Percentiles rank a stretch among this genome's conserved stretches.
Evolutionary conservation across 2,797 vertebrate genomes (phyloP).

Genomic region (Clarias fuscus): DNA sequence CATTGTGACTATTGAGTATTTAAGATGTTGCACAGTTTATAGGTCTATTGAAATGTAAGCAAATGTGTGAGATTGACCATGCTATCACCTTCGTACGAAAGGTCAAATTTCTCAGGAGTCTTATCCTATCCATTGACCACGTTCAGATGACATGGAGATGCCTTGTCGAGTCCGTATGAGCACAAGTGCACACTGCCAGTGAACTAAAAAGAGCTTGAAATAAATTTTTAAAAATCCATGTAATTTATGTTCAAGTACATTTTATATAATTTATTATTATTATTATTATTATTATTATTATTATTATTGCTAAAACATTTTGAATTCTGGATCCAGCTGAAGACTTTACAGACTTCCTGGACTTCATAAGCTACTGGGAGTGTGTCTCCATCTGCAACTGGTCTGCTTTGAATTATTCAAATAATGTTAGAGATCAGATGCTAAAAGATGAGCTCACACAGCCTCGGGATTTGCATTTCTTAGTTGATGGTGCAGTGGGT

Average conservation of each 20-base stretch:
- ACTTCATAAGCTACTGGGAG: not conserved
- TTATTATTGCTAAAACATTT: not conserved
- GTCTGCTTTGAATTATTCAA: slow-evolving; percentile 54
- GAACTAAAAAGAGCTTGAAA: not conserved
- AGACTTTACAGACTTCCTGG: not conserved
- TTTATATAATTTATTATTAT: not conserved
- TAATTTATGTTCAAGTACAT: not conserved
- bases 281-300: not conserved
- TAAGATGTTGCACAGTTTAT: not conserved
- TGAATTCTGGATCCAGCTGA: not conserved
- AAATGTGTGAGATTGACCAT: not conserved
- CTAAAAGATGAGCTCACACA: slow-evolving; percentile 41
- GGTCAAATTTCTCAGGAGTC: not conserved
- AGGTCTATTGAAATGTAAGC: not conserved
- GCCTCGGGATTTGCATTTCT: slow-evolving; percentile 47
- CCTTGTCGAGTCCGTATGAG: not conserved
- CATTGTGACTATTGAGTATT: not conserved
- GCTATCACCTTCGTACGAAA: not conserved
- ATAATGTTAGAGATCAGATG: slow-evolving; percentile 34
- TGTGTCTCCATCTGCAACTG: slow-evolving; percentile 15
- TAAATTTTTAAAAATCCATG: not conserved
- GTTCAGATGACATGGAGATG: too few relatives aligned
- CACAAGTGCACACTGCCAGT: not conserved
- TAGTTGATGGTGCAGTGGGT: slow-evolving; percentile 15
- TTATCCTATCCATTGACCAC: not conserved